Evolutionary conservation across 2,113 vertebrate species (phyloP).

Genomic region (Dascyllus trimaculatus): DNA sequence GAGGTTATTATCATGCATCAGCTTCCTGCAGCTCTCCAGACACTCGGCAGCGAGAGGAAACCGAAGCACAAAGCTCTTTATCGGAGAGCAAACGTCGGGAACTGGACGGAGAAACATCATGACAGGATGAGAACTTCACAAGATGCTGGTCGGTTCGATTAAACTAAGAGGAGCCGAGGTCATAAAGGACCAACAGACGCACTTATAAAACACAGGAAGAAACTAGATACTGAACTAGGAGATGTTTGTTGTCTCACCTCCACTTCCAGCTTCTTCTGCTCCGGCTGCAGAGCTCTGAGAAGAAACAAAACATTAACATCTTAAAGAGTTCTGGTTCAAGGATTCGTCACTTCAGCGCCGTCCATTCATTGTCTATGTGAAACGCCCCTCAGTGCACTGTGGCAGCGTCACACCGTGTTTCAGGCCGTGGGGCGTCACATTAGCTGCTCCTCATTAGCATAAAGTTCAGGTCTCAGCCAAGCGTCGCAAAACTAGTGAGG

Average conservation of each 20-base stretch:
- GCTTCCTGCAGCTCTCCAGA: slow-evolving; percentile 69
- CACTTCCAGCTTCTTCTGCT: slow-evolving; percentile 55
- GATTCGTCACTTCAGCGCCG: no score
- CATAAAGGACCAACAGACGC: not conserved
- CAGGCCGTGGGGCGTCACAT: no score
- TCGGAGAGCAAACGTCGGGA: slow-evolving; percentile 54
- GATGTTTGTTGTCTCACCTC: slow-evolving; percentile 67
- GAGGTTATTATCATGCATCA: slow-evolving; percentile 55
- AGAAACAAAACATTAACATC: not conserved
- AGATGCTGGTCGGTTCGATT: not conserved
- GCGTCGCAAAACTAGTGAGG: no score
- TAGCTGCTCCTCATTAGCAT: no score
- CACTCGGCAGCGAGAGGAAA: slow-evolving; percentile 64
- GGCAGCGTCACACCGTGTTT: no score
- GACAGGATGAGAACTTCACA: not conserved
- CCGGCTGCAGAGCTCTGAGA: slow-evolving; percentile 61
- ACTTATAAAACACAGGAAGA: not conserved
- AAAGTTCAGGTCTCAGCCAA: no score
- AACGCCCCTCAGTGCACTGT: no score
- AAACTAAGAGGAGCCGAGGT: not conserved
- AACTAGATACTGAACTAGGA: not conserved
- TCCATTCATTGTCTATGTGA: no score
- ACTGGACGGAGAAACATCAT: slow-evolving; percentile 69
- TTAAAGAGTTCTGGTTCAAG: no score
- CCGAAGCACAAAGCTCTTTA: slow-evolving; percentile 71